Evolutionary conservation across 2,113 vertebrate genomes (phyloP), one percentile per base, ranked within the genome.

Genomic region (Solea solea): DNA sequence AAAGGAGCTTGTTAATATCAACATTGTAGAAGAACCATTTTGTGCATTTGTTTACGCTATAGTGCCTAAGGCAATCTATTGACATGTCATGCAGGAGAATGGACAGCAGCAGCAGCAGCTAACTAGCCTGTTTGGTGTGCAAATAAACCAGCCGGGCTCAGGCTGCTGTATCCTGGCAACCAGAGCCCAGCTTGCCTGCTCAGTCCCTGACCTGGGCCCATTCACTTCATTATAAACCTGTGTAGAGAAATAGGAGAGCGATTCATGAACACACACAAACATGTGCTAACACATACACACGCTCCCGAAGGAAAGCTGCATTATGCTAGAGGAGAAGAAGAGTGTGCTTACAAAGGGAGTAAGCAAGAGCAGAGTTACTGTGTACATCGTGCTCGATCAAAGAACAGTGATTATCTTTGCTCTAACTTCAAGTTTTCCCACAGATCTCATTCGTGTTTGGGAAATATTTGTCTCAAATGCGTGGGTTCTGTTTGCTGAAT

Each of bases 151-250:
- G 83, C 74, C 85, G 65, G 88, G 89, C 81, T 91, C 59, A 14
- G 34, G 69, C 78, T 86, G 66, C 86, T 52, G 95, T 95, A 94
- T 94, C 95, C 90, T 69, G 93, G 95, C 94, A 95, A 96, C 94
- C 67, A 68, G 57, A 91, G 89, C 89, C 34, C 62, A 73, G 88
- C 87, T 86, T 86, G 49, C 88, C 81, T 87, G 66, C 88, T 91
- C 81, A 92, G 92, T 89, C 90, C 92, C 90, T 92, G 84, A 87
- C 92, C 92, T 82, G 91, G 86, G 86, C 86, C 91, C 86, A 94
- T 93, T 94, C 91, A 93, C 93, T 93, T 96, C 91, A 94, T 95
- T 94, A 94, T 89, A 84, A 88, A 91, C 64, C 93, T 84, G 87
- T 84, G 89, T 83, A 80, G 86, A 90, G 85, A 92, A 88, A 89